Percentiles rank a stretch among this genome's conserved stretches.
Evolutionary conservation across 37 sponge, comb jelly and placozoan species (phyloP).

Genomic region (Petrosia ficiformis): DNA sequence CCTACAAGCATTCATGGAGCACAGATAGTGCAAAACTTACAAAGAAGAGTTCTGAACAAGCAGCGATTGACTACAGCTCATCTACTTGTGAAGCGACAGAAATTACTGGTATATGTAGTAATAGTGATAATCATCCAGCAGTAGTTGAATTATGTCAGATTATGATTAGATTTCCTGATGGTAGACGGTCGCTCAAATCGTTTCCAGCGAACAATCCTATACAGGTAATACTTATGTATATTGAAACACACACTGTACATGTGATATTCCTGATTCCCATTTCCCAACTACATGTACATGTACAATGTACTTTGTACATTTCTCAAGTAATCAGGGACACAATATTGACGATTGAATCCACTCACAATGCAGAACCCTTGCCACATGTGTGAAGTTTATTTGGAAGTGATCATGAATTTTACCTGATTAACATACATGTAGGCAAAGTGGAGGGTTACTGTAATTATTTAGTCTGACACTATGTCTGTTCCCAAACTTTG

Average conservation of each 20-base stretch:
- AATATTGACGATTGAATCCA: no score
- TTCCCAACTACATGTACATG: background rate
- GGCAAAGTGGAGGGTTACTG: no score
- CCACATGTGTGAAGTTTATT: no score
- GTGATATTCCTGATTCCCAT: background rate
- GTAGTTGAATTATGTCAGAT: slow-evolving; percentile 3
- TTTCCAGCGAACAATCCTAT: slow-evolving; percentile 55
- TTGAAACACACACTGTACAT: background rate
- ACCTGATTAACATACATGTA: no score
- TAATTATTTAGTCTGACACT: no score
- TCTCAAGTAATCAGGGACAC: no score
- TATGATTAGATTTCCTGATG: slow-evolving; percentile 67
- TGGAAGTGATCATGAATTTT: no score
- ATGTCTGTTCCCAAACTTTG: no score
- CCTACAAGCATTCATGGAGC: background rate
- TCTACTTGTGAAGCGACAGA: background rate
- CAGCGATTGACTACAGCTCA: background rate
- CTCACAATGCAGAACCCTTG: no score
- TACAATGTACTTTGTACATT: background rate
- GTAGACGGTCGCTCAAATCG: slow-evolving; percentile 39
- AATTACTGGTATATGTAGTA: background rate
- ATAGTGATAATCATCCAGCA: background rate
- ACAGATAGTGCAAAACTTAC: background rate
- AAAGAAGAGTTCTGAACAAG: background rate
- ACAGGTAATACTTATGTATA: slow-evolving; percentile 18